Percentiles rank a stretch among this genome's conserved stretches.
Evolutionary conservation across 2,888 invertebrate species (phyloP).

Genomic region (Microchrysa polita): DNA sequence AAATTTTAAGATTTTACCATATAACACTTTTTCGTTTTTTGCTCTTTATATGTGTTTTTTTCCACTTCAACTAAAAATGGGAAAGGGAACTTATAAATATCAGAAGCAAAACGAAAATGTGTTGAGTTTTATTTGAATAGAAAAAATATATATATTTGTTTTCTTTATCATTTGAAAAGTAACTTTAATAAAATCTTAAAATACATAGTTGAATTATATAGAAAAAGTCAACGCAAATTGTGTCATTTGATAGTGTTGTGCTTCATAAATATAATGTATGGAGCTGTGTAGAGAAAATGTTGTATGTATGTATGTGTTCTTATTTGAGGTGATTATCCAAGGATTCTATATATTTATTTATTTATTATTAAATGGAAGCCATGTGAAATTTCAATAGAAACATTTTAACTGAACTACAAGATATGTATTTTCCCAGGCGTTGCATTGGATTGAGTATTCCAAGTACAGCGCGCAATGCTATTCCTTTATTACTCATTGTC

Average conservation of each 20-base stretch:
- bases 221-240: not conserved
- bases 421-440: too few species aligned
- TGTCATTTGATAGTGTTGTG: conserved; percentile 2
- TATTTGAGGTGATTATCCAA: too few species aligned
- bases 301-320: too few species aligned
- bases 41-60: not conserved
- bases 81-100: not conserved
- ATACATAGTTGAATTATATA: not conserved
- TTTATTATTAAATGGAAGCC: too few species aligned
- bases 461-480: too few species aligned
- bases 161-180: not conserved
- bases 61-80: not conserved
- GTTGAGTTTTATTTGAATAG: not conserved
- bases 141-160: not conserved
- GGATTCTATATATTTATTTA: too few species aligned
- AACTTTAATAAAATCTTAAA: not conserved
- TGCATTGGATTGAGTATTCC: too few species aligned
- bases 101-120: not conserved
- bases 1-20: conserved; percentile 5
- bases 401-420: too few species aligned
- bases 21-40: not conserved
- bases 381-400: too few species aligned
- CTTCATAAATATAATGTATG: not conserved
- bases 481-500: too few species aligned
- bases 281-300: not conserved